Evolutionary conservation across 1,140 invertebrate genomes (phyloP), one percentile per base, ranked within the genome.

Genomic region (Ceratoteleas bidentatus): DNA sequence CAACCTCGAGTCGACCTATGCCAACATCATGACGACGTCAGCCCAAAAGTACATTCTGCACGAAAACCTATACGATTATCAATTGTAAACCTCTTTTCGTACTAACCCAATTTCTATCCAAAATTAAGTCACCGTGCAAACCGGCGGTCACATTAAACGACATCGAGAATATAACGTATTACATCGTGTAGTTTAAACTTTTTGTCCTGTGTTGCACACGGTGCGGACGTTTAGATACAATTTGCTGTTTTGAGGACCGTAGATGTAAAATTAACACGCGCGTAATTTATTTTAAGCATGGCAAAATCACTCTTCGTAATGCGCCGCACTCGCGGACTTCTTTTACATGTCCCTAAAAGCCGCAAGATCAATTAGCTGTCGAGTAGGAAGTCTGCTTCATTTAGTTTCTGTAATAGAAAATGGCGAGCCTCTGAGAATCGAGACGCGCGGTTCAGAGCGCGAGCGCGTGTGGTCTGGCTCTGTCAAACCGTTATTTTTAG

Each of bases 381-480:
- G 81, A 87, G 83, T 83, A 85, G 85, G 85, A 84, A 87, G 79
- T 85, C 81, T 82, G 84, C 73, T 85, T 87, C 85, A 87, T 85
- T 87, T 84, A 87, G 83, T 82, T 80, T 79, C 75, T 75, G 83
- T 84, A 84, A 84, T 84, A 84, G 83, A 84, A 84, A 84, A 84
- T 84, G 78, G 83, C 66, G 78, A 81, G 53, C 10, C 83, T 84
- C 78, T 70, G 78, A 79, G 78, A 81, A 84, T 84, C 52, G 57
- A 78, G 77, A 81, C 60, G 58, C 47, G 34, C 53, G 16, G 45
- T 50, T 76, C 78, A 75, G 72, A 72, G 75, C 64, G 79, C 68
- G 81, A 65, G 64, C 75, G 78, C 78, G 83, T 84, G 83, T 84
- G 83, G 83, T 79, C 83, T 81, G 75, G 24, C 66, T 66, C 60